Percentiles rank a stretch among this genome's conserved stretches.
Conservation (phyloP, 92 coral and sea anemone genomes). For the Porites cylindrica region DNA sequence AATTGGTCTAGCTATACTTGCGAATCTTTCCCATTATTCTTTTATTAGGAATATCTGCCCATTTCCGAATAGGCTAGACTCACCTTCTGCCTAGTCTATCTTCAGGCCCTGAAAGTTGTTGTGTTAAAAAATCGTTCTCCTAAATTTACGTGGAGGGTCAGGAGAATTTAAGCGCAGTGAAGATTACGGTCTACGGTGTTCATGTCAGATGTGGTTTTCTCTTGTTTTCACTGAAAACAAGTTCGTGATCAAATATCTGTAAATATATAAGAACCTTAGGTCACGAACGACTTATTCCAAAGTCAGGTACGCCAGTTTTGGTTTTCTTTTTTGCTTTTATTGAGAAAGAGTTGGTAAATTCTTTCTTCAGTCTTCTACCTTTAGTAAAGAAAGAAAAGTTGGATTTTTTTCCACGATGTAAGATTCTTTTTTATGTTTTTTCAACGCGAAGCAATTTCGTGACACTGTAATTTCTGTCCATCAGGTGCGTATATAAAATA, state of each 20-base stretch:
- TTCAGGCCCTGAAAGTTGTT: not conserved
- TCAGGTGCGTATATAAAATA: not conserved
- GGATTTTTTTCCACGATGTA: not conserved
- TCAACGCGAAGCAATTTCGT: not conserved
- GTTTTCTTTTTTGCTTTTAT: too few relatives aligned
- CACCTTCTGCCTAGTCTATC: not conserved
- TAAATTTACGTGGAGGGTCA: not conserved
- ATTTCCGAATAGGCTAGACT: not conserved
- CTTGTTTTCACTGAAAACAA: conserved; percentile 35
- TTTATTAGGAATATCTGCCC: not conserved
- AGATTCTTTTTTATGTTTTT: not conserved
- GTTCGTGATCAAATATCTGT: conserved; percentile 35
- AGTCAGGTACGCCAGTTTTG: not conserved
- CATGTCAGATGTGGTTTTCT: conserved; percentile 33
- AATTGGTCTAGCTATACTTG: not conserved
- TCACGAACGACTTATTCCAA: conserved; percentile 8
- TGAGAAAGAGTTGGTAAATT: too few relatives aligned
- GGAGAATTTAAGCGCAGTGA: not conserved
- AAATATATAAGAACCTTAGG: not conserved
- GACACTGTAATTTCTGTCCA: conserved; percentile 1
- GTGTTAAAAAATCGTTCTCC: not conserved
- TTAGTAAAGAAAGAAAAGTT: not conserved
- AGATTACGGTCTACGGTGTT: conserved; percentile 9
- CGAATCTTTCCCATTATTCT: not conserved
- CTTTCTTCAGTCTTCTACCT: not conserved